Evolutionary conservation across 2,113 vertebrate species (phyloP).

Genomic region (Falco punctatus): DNA sequence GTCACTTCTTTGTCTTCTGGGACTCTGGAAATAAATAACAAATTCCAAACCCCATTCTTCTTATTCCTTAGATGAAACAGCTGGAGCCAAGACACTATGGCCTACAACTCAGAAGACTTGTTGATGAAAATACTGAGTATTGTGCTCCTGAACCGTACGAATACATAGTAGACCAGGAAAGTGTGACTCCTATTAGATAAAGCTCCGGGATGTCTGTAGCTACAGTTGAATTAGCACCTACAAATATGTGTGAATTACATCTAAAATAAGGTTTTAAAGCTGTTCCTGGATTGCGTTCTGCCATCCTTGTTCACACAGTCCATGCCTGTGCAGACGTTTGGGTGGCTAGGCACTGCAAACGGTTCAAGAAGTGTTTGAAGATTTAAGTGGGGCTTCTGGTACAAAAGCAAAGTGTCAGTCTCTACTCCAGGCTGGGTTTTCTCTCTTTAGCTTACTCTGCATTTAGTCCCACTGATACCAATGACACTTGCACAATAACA

Average conservation of each 20-base stretch:
- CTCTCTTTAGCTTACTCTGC: not conserved
- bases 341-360: not conserved
- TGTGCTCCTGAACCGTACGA: slow-evolving; percentile 71
- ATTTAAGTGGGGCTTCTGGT: not conserved
- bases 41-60: not conserved
- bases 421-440: not conserved
- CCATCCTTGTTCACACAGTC: not conserved
- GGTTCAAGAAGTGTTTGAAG: not conserved
- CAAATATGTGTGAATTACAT: not conserved
- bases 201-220: not conserved
- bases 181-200: slow-evolving; percentile 1
- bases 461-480: not conserved
- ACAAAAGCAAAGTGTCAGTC: not conserved
- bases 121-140: slow-evolving; percentile 72
- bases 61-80: slow-evolving; percentile 81
- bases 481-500: not conserved
- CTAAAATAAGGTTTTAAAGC: not conserved
- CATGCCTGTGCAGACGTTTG: not conserved
- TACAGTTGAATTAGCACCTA: not conserved
- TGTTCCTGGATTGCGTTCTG: not conserved
- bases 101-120: slow-evolving; percentile 78
- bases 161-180: slow-evolving; percentile 83
- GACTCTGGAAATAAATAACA: not conserved
- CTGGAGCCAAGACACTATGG: slow-evolving; percentile 83
- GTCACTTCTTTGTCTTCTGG: not conserved